Conservation (phyloP, 2,888 invertebrate species). For the Cryptocephalus moraei region DNA sequence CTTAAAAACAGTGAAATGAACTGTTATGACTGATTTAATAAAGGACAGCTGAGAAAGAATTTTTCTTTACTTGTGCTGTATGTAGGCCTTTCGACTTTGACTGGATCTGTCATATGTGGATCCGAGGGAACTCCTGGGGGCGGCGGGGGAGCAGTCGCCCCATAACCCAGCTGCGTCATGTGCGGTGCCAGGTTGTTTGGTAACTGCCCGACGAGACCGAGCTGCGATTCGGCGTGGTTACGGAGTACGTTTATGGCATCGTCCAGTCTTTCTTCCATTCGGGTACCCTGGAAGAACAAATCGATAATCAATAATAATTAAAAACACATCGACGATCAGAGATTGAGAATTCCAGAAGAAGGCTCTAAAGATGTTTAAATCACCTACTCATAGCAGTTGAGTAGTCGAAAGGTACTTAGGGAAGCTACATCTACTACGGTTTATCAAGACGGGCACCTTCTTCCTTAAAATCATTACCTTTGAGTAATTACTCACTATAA, state of each 20-base stretch:
- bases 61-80: constrained; percentile 36
- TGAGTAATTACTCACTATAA: too few species aligned
- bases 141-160: constrained; percentile 40
- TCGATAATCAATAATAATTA: neutral
- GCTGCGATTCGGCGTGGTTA: constrained; percentile 82
- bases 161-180: constrained; percentile 45
- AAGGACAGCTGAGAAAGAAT: too few species aligned
- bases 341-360: neutral
- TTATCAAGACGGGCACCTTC: too few species aligned
- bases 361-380: neutral
- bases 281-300: constrained; percentile 54
- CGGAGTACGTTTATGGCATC: constrained; percentile 92
- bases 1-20: neutral
- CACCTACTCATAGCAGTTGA: too few species aligned
- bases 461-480: too few species aligned
- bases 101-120: constrained; percentile 34
- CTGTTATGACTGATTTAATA: too few species aligned
- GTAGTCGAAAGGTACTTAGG: too few species aligned
- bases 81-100: constrained; percentile 38
- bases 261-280: constrained; percentile 91
- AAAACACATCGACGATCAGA: neutral
- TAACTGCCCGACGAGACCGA: constrained; percentile 37
- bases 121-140: constrained; percentile 35
- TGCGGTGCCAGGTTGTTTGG: constrained; percentile 34
- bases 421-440: too few species aligned